Evolutionary conservation across 2,888 invertebrate species (phyloP), one percentile per base, ranked within the genome.

Genomic region (Watsonalla binaria): DNA sequence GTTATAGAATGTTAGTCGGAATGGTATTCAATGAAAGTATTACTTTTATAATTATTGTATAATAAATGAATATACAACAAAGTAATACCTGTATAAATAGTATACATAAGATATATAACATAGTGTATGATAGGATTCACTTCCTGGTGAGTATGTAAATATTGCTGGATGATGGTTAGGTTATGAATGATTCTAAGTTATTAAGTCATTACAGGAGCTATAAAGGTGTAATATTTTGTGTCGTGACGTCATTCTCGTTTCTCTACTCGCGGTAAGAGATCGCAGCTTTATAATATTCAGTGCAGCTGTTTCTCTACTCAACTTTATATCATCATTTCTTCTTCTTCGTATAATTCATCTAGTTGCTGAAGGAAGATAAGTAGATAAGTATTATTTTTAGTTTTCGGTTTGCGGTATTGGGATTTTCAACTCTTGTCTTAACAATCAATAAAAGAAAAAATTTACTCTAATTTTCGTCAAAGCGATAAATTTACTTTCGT

Each of bases 11-110:
- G 59, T 62, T 62, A 48, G 61, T 53, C 58, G 68, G 70, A 68
- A 72, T 73, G 72, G 85, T 87, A 86, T 86, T 86, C 76, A 80
- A 80, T 76, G 66, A 80, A 85, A 88, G 88, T 88, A 87, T 88
- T 88, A 86, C 68, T 81, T 82, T 82, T 64, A 65, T 60, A 61
- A 65, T 68, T 61, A 61, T 72, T 66, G n/a, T 47, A 35, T 39
- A 50, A 55, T 39, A 35, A 62, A 74, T 68, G 75, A 73, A 63
- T 55, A 71, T 72, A 68, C 58, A 59, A 65, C 8, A 42, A 70
- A 76, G 67, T 74, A 72, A 71, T 68, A 63, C 62, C 55, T 78
- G 74, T 79, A 73, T 69, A 80, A 71, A 75, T 70, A 68, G 37
- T 11, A 5, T 11, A 58, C 59, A 63, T 65, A 61, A 37, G 6